Conservation (phyloP, 1,140 invertebrate genomes). For the Harlomillsia oculata region DNA sequence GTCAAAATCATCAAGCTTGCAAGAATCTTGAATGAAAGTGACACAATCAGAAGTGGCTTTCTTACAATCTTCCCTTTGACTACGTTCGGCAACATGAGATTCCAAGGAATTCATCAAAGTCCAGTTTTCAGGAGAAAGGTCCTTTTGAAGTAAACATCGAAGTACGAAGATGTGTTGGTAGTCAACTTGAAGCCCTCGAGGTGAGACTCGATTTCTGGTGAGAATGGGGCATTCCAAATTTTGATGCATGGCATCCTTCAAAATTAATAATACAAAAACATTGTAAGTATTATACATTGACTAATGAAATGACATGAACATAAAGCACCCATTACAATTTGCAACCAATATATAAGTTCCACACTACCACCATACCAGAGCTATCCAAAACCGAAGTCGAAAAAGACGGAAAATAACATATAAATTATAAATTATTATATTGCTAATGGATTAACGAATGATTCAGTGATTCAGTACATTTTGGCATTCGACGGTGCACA, state of each 20-base stretch:
- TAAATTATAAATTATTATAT: too few relatives aligned
- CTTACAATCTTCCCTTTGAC: neutral
- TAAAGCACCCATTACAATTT: too few relatives aligned
- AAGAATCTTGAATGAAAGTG: constrained; percentile 2
- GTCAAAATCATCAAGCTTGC: constrained; percentile 3
- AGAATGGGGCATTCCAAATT: constrained; percentile 9
- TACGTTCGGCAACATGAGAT: constrained; percentile 9
- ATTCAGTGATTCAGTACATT: too few relatives aligned
- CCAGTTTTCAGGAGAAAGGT: neutral
- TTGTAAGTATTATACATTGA: too few relatives aligned
- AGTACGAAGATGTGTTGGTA: constrained; percentile 8
- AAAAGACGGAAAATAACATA: too few relatives aligned
- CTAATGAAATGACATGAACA: too few relatives aligned
- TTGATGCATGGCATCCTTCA: neutral
- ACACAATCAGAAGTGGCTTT: neutral
- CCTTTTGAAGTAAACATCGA: constrained; percentile 11
- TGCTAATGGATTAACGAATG: too few relatives aligned
- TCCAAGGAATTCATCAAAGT: neutral
- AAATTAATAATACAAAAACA: too few relatives aligned
- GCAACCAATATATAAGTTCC: too few relatives aligned
- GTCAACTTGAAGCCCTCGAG: neutral
- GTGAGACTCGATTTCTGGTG: constrained; percentile 2
- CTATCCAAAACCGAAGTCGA: too few relatives aligned
- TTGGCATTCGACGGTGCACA: constrained; percentile 3
- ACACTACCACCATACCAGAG: too few relatives aligned